Evolutionary conservation across 1,140 invertebrate genomes (phyloP).

Genomic region (Drosophila sucinea): DNA sequence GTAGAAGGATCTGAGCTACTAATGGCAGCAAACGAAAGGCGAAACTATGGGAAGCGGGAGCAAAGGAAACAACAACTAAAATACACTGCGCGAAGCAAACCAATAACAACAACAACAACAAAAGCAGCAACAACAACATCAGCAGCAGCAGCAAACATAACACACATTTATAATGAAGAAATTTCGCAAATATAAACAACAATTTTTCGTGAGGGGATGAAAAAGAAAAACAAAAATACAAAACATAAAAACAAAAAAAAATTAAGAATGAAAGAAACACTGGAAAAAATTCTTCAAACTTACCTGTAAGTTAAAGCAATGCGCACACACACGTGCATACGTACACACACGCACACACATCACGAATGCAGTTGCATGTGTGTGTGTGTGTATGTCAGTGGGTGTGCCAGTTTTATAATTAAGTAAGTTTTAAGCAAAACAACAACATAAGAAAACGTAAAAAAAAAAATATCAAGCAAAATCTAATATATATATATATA

Average conservation of each 20-base stretch:
- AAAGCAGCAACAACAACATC: constrained; percentile 33
- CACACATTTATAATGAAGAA: constrained; percentile 47
- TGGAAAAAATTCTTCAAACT: constrained; percentile 52
- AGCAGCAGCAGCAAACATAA: constrained; percentile 36
- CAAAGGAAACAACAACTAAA: constrained; percentile 41
- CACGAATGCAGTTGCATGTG: neutral
- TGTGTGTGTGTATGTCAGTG: constrained; percentile 32
- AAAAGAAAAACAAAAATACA: constrained; percentile 25
- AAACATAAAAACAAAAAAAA: constrained; percentile 28
- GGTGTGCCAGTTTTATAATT: constrained; percentile 74
- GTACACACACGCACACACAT: constrained; percentile 1
- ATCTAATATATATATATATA: constrained; percentile 66
- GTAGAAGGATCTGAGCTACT: constrained; percentile 23
- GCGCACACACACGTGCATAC: constrained; percentile 43
- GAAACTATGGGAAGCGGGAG: neutral
- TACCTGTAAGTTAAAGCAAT: constrained; percentile 74
- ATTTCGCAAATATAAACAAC: constrained; percentile 56
- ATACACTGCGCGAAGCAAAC: constrained; percentile 70
- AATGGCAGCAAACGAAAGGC: constrained; percentile 6
- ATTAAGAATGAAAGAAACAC: constrained; percentile 24
- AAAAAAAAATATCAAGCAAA: constrained; percentile 76
- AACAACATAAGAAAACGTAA: constrained; percentile 32
- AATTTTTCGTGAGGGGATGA: constrained; percentile 68
- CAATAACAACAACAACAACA: constrained; percentile 31
- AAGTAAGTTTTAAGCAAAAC: constrained; percentile 76